Evolutionary conservation across 1,140 invertebrate genomes (phyloP), one percentile per base, ranked within the genome.

Genomic region (Leptonema lineaticorne): DNA sequence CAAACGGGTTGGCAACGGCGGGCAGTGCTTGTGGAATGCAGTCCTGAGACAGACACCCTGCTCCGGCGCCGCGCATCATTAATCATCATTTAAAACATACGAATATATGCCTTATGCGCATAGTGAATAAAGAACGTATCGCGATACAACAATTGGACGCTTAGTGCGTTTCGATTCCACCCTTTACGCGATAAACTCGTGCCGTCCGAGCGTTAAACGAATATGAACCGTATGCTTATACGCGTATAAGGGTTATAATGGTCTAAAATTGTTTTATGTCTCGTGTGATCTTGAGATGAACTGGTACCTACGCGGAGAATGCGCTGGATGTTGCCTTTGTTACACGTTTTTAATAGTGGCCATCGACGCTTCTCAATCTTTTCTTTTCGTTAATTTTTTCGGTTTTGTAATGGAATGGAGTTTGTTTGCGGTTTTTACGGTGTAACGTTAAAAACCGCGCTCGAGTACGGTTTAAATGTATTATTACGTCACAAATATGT

Each of bases 11-110:
- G 37, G 37, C 37, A 41, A 41, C 37, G 37, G 37, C 37, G 37
- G 37, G 37, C 37, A 41, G 11, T 16, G 37, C 37, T 11, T 41
- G 22, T 53, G 50, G 50, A 53, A 53, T 53, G 50, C 50, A 53
- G 50, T 53, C 22, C 50, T 24, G 50, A 53, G 50, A 53, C 50
- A 14, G 37, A 41, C 37, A 41, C 11, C 50, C 27, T 24, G 18
- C 24, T 9, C 18, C 50, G 5, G 50, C 50, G 20, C 18, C 18
- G 50, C 50, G 22, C 20, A 53, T 53, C 50, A 53, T 53, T 53
- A 53, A 53, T 53, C 50, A 53, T 24, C 6, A 1, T 9, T 22
- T 2, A 2, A 1, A 26, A 26, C 9, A 9, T 11, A 8, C 50
- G 18, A 53, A 53, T 26, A 2, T 26, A 24, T 11, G 22, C 24